Conservation (phyloP, 2,797 vertebrate species). For the Okamejei kenojei region DNA sequence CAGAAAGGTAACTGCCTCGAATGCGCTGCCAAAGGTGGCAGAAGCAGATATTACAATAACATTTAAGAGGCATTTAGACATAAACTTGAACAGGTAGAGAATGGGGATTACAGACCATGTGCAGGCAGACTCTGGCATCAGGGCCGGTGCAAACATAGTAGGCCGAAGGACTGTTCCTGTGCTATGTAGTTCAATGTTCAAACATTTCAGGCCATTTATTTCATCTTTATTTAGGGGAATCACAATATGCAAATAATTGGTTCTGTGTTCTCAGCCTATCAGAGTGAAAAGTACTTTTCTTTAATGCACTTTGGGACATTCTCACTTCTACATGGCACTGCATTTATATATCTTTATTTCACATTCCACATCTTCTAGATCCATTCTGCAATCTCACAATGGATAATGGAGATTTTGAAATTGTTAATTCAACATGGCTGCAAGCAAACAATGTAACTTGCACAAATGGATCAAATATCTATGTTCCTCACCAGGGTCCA, state of each 20-base stretch:
- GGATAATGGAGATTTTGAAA: neutral
- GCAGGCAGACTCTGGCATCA: no score
- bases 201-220: neutral
- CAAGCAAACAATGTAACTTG: constrained; percentile 22
- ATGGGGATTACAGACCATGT: no score
- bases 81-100: no score
- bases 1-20: no score
- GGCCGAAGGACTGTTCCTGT: no score
- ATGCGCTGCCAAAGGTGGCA: no score
- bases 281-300: neutral
- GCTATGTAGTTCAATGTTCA: neutral
- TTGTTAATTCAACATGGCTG: constrained; percentile 22
- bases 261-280: neutral
- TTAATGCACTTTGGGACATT: neutral
- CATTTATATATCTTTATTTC: neutral
- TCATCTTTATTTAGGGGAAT: neutral
- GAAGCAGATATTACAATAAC: no score
- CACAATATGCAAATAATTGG: neutral
- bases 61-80: no score
- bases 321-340: neutral
- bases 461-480: constrained; percentile 3
- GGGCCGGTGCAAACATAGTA: no score
- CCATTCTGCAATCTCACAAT: constrained; percentile 13
- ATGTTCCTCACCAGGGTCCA: neutral
- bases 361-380: constrained; percentile 12